phyloP scores from a whole-genome alignment of 2,797 vertebrate species.

The Falco biarmicus region DNA sequence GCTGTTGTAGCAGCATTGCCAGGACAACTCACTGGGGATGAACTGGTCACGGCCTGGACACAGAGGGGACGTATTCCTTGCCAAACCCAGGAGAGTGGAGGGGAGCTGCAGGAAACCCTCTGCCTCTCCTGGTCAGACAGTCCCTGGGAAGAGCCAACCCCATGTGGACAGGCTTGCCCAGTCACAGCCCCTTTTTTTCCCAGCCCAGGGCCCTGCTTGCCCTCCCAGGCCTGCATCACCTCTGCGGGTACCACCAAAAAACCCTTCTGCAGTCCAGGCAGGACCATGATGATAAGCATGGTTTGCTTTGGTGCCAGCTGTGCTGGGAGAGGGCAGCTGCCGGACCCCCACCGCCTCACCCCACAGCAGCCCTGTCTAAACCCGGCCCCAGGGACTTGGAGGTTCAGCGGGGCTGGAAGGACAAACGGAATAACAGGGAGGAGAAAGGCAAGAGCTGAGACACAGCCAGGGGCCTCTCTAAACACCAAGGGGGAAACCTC shows the following conservation, averaged over 20 bases:
- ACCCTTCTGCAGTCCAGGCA: neutral
- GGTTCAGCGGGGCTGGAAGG: neutral
- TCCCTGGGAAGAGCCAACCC: neutral
- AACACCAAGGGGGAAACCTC: neutral
- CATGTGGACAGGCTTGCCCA: neutral
- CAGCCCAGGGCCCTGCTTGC: neutral
- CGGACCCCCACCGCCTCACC: neutral
- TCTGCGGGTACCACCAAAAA: neutral
- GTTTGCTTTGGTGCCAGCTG: neutral
- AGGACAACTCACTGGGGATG: neutral
- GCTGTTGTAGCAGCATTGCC: neutral
- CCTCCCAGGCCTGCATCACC: neutral
- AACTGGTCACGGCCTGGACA: neutral
- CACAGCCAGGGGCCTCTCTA: neutral
- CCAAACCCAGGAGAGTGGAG: neutral
- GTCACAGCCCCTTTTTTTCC: neutral
- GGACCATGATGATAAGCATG: rapidly evolving
- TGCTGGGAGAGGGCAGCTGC: neutral
- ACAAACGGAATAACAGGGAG: neutral
- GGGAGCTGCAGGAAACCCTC: neutral
- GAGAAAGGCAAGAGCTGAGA: neutral
- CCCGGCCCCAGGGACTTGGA: rapidly evolving
- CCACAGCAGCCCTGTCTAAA: rapidly evolving
- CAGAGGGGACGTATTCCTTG: neutral
- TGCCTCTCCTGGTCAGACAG: neutral